These are phyloP conservation scores for Atopsyche davidsoni DNA, from an alignment of 1,140 invertebrate species.

Conservation along the genomic window DNA sequence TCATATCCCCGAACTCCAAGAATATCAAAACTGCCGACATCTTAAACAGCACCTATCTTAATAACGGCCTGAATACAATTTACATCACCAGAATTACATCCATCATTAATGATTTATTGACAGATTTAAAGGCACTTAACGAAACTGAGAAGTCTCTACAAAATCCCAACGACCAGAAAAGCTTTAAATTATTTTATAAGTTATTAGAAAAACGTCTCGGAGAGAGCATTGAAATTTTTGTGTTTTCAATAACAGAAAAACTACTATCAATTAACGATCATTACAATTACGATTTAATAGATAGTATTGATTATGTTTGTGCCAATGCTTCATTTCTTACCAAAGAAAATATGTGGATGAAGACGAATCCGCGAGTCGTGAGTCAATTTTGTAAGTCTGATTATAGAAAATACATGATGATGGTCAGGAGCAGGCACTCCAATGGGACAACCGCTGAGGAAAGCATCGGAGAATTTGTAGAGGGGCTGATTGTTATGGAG, in stretches of 20 bases:
- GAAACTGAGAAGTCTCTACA: constrained; percentile 24
- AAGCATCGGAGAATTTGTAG: constrained; percentile 9
- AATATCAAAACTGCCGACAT: constrained; percentile 6
- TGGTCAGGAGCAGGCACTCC: background rate
- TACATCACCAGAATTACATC: constrained; percentile 42
- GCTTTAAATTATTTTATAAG: constrained; percentile 34
- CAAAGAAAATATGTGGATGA: constrained; percentile 13
- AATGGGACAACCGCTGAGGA: constrained; percentile 1
- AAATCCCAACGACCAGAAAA: constrained; percentile 31
- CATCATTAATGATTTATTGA: constrained; percentile 36
- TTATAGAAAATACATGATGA: constrained; percentile 20
- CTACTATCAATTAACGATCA: constrained; percentile 20
- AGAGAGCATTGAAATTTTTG: constrained; percentile 39
- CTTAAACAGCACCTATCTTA: constrained; percentile 15
- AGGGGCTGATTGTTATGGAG: constrained; percentile 3
- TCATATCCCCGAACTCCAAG: constrained; percentile 11
- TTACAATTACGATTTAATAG: constrained; percentile 16
- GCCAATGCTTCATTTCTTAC: constrained; percentile 11
- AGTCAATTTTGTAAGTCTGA: constrained; percentile 22
- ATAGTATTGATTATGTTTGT: constrained; percentile 20
- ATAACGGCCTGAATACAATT: constrained; percentile 25
- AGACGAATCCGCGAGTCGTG: constrained; percentile 10
- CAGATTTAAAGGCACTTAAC: constrained; percentile 31
- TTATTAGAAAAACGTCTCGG: constrained; percentile 37
- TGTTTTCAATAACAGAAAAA: constrained; percentile 39